phyloP scores from a whole-genome alignment of 2,113 vertebrate species.

The Malurus alboscapulatus region DNA sequence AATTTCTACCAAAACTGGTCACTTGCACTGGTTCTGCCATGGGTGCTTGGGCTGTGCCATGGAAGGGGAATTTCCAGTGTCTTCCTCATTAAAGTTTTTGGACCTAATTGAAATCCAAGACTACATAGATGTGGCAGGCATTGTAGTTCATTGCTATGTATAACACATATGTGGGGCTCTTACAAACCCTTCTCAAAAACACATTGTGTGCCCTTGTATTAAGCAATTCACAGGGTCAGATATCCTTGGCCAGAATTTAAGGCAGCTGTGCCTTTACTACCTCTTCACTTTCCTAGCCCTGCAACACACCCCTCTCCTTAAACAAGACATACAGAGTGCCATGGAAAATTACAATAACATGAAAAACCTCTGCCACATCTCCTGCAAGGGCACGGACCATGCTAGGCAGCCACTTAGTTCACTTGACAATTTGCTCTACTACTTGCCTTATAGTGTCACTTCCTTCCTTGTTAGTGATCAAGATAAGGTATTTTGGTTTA shows the following conservation, averaged over 20 bases:
- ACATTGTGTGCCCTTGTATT: background rate
- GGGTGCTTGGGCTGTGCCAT: background rate
- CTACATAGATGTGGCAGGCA: background rate
- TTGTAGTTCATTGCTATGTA: background rate
- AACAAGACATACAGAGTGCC: background rate
- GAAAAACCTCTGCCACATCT: background rate
- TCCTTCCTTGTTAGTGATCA: background rate
- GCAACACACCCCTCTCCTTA: background rate
- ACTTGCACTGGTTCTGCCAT: background rate
- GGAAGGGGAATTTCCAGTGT: background rate
- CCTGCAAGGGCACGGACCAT: background rate
- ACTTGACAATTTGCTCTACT: background rate
- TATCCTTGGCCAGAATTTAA: background rate
- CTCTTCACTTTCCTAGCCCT: background rate
- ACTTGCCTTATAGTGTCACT: background rate
- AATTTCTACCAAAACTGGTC: background rate
- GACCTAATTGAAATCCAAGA: background rate
- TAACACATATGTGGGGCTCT: rapidly evolving
- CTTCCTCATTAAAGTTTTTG: background rate
- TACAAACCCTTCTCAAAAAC: background rate
- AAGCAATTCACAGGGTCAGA: background rate
- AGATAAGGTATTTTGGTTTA: background rate
- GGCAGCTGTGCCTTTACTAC: background rate
- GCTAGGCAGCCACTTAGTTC: background rate
- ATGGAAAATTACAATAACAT: background rate